Base-by-base conservation (phyloP, 2,113 vertebrate genomes). In the Fulmarus glacialis region DNA sequence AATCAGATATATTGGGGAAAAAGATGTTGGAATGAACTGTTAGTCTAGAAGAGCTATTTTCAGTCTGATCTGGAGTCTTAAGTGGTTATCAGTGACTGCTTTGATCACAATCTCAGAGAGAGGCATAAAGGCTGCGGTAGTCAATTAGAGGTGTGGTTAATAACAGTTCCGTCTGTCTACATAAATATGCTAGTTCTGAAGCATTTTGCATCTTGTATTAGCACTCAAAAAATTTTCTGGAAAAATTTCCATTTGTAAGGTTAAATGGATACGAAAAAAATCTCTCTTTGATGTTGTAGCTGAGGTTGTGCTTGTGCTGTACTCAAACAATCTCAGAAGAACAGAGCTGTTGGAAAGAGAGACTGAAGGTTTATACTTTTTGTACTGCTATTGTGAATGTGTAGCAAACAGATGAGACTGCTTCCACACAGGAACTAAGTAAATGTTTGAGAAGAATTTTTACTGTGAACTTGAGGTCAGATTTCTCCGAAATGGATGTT, bases 381-480 rank as follows among this genome's bases (percentile, higher is more conserved):
- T 85, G 18, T 70, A 29, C 32, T 66, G 53, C 38, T 87, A 0
- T 72, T 94, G 29, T 82, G 77, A 79, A 87, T 43, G 12, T 73
- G 68, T 55, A 60, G n/a, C 48, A 87, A 91, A 93, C 89, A 95
- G 64, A 82, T 81, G 93, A 48, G 63, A 32, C 52, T 86, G 5
- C 50, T 93, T 87, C 83, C 5, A 0, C 72, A 79, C 53, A 77
- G 85, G 78, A 90, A 90, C 73, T 90, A 40, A 95, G 29, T 40
- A 90, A 77, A 93, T 63, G 59, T 81, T 94, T 79, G 79, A 82
- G 84, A 93, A 74, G 52, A 87, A 95, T 92, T 96, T 92, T 91
- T 89, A 9, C 42, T 82, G 85, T 1, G 94, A 97, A 97, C 92
- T 80, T 56, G 80, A 87, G 94, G 94, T 97, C 95, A 92, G 22